Conservation (phyloP, 2,113 vertebrate species). For the Crocuta crocuta region DNA sequence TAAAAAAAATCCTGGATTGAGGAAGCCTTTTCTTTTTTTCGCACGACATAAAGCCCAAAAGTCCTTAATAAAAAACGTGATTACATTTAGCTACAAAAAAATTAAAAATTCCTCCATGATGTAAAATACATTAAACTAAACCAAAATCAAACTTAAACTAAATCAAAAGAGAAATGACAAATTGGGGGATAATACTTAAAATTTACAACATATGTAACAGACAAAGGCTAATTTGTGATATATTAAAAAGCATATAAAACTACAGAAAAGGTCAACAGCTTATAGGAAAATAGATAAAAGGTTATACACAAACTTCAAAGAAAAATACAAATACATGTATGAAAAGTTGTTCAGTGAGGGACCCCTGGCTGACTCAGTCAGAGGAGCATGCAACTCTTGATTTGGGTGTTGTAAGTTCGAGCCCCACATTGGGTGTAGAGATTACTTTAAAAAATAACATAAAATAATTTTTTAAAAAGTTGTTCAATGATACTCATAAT, state of each 20-base stretch:
- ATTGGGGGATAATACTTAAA: neutral
- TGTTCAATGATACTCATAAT: neutral
- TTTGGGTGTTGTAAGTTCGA: neutral
- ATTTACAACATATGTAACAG: neutral
- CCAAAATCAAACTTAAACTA: neutral
- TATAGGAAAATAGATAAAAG: neutral
- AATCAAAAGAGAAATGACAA: constrained; percentile 22
- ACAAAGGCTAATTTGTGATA: neutral
- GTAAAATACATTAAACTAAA: constrained; percentile 2
- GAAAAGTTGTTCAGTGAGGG: neutral
- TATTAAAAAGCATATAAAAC: neutral
- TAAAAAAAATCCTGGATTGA: neutral
- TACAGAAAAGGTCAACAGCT: neutral
- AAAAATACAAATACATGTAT: neutral
- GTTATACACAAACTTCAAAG: neutral
- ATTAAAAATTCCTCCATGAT: neutral
- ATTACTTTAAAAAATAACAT: neutral
- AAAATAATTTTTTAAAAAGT: neutral
- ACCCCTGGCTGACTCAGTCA: neutral
- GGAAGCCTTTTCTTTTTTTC: neutral
- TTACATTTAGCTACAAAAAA: constrained; percentile 15
- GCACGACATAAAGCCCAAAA: neutral
- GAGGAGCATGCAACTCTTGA: neutral
- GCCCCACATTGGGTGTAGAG: neutral
- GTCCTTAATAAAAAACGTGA: neutral